Evolutionary conservation across 1,140 invertebrate genomes (phyloP).

Genomic region (Cyphomyrmex costatus): DNA sequence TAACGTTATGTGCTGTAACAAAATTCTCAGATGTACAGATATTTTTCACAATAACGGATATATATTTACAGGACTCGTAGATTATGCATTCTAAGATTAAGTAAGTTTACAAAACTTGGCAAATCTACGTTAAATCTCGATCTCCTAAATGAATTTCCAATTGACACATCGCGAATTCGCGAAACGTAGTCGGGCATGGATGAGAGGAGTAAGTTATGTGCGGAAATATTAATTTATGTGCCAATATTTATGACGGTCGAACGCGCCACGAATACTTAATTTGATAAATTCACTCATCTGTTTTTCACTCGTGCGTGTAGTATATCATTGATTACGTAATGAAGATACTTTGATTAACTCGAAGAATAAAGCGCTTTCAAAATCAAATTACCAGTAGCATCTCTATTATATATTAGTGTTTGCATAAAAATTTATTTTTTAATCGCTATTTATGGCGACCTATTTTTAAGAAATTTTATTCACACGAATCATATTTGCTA

Average conservation of each 20-base stretch:
- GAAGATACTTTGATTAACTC: constrained; percentile 10
- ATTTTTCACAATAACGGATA: not conserved
- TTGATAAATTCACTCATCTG: not conserved
- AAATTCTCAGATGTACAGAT: not conserved
- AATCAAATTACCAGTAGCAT: not conserved
- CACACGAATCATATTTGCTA: not conserved
- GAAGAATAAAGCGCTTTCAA: not conserved
- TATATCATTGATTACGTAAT: not conserved
- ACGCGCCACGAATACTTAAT: constrained; percentile 20
- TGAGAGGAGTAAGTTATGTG: constrained; percentile 25
- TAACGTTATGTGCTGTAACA: not conserved
- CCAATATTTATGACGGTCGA: not conserved
- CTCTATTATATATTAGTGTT: not conserved
- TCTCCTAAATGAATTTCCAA: not conserved
- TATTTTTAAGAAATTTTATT: constrained; percentile 23
- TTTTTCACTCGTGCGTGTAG: not conserved
- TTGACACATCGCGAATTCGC: constrained; percentile 13
- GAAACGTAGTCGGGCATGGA: not conserved
- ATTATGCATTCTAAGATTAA: not conserved
- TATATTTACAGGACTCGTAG: not conserved
- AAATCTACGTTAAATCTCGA: not conserved
- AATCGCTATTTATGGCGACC: not conserved
- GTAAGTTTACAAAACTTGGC: constrained; percentile 16
- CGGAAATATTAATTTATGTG: constrained; percentile 40
- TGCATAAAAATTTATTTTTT: not conserved